phyloP scores from a whole-genome alignment of 2,113 vertebrate genomes.

The Ia io region DNA sequence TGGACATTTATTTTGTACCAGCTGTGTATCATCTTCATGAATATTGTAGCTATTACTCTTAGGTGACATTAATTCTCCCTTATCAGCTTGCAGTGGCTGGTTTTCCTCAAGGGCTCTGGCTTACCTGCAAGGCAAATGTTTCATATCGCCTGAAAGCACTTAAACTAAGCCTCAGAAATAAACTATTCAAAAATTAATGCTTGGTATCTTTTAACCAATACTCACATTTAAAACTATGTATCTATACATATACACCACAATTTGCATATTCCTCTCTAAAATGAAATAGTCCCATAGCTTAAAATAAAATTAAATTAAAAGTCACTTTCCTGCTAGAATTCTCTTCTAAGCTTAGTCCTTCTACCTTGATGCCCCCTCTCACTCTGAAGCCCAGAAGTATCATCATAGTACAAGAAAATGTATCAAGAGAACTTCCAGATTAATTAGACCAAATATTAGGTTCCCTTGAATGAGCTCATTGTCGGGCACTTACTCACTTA shows the following conservation, averaged over 20 bases:
- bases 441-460: neutral
- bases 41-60: neutral
- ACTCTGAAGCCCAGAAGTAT: neutral
- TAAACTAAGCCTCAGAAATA: neutral
- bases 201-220: neutral
- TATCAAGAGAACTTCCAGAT: neutral
- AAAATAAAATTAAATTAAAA: neutral
- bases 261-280: neutral
- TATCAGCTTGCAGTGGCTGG: neutral
- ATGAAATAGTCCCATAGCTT: neutral
- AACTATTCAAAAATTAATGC: neutral
- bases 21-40: neutral
- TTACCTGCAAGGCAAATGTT: neutral
- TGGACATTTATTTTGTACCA: neutral
- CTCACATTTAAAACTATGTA: neutral
- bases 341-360: neutral
- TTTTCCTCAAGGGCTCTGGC: neutral
- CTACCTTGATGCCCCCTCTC: neutral
- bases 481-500: neutral
- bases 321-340: neutral
- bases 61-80: neutral
- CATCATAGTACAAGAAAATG: neutral
- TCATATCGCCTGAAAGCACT: neutral
- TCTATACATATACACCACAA: neutral
- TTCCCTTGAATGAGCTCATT: neutral